A percentile compares a stretch with the other conserved stretches of the same genome.
Evolutionary conservation across 2,888 invertebrate genomes (phyloP).

Genomic region (Agrotis clavis): DNA sequence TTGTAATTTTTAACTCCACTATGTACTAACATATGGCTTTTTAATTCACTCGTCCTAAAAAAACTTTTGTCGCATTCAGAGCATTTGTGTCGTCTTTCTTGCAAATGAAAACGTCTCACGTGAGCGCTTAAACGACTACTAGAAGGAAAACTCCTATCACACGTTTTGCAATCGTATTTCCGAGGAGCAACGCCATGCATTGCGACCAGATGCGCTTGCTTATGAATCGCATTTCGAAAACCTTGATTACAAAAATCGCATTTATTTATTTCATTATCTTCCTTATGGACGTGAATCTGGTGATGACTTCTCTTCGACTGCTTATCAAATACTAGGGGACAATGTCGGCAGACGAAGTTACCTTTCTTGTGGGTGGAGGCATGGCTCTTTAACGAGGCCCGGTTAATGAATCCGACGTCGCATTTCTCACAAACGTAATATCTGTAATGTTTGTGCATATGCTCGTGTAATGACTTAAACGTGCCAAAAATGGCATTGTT

Average conservation of each 20-base stretch:
- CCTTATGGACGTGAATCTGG: slow-evolving; percentile 75
- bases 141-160: slow-evolving; percentile 46
- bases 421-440: slow-evolving; percentile 78
- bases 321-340: slow-evolving; percentile 83
- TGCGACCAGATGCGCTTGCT: slow-evolving; percentile 65
- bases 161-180: slow-evolving; percentile 34
- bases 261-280: slow-evolving; percentile 35
- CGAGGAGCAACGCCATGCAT: slow-evolving; percentile 46
- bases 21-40: slow-evolving; percentile 81
- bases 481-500: slow-evolving; percentile 30
- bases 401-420: slow-evolving; percentile 75
- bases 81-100: slow-evolving; percentile 70
- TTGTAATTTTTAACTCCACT: slow-evolving; percentile 81
- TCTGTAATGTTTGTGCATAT: slow-evolving; percentile 78
- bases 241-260: slow-evolving; percentile 73
- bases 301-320: slow-evolving; percentile 80
- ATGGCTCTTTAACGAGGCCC: slow-evolving; percentile 69
- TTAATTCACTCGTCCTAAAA: slow-evolving; percentile 69
- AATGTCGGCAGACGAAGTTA: slow-evolving; percentile 74
- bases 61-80: slow-evolving; percentile 65
- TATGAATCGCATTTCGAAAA: slow-evolving; percentile 66
- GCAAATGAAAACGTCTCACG: slow-evolving; percentile 57
- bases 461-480: slow-evolving; percentile 70
- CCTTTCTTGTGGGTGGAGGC: slow-evolving; percentile 71
- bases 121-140: slow-evolving; percentile 35